Evolutionary conservation across 2,888 invertebrate species (phyloP), one percentile per base, ranked within the genome.

Genomic region (Campoplex nolae): DNA sequence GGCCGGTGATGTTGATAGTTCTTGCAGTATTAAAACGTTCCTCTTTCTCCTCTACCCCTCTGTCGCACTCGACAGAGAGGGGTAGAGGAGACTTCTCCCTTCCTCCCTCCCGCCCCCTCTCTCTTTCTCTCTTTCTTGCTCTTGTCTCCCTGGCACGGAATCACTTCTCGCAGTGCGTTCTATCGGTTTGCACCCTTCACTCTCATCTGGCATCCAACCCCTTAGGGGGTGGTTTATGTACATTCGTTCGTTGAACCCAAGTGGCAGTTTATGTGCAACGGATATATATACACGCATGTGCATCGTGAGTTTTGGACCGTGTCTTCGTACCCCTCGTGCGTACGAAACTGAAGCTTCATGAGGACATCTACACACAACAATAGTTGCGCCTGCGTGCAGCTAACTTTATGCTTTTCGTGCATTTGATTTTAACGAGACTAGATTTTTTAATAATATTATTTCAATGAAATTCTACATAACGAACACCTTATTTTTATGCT

Each of bases 211-310:
- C 45, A 45, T 45, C 9, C 45, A 58, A 79, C 70, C 70, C 70
- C 58, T 79, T 32, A 45, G 58, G 70, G 68, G 68, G 62, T 11
- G 58, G 82, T 58, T 75, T 76, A 75, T 84, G 70, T 67, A 73
- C 84, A 70, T 84, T 68, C 74, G 84, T 87, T 84, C 87, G 75
- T 84, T 82, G 87, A 87, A 84, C 87, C 82, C 56, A 45, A 35
- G 58, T 65, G 84, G 77, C 81, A 81, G 83, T 86, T 82, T 84
- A 82, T 78, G 81, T 81, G 74, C 48, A 81, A 78, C 84, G 81
- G 84, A 87, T 82, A 87, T 82, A 87, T 84, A 87, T 82, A 87
- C 81, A 75, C 87, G 77, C 82, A 78, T 87, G 74, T 87, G 81
- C 62, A 62, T 62, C 23, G 32, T 62, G 62, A 16, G 32, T 32